Evolutionary conservation across 2,888 invertebrate species (phyloP).

Genomic region (Rhynchonema sp.): DNA sequence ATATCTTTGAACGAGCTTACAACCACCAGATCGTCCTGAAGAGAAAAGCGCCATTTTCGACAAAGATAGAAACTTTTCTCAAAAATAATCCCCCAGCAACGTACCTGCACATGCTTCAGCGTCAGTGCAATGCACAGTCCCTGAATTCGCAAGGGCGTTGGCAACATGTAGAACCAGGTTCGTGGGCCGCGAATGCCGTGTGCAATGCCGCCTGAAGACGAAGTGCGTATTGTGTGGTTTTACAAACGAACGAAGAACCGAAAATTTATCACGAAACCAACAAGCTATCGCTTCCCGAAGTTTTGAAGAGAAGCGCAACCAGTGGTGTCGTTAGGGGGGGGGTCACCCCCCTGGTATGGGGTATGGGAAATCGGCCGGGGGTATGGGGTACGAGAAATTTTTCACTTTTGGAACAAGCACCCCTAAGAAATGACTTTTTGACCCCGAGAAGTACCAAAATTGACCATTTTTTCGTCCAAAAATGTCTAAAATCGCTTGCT

Average conservation of each 20-base stretch:
- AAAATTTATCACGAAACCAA: background rate
- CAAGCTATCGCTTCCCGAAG: too few species aligned
- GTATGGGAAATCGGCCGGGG: too few species aligned
- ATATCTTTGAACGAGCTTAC: constrained; percentile 59
- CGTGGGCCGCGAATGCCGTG: constrained; percentile 81
- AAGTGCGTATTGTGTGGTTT: background rate
- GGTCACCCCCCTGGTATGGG: too few species aligned
- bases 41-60: constrained; percentile 1
- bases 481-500: too few species aligned
- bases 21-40: constrained; percentile 62
- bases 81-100: constrained; percentile 1
- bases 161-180: constrained; percentile 79
- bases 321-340: too few species aligned
- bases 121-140: constrained; percentile 61
- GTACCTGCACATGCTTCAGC: constrained; percentile 61
- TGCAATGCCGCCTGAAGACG: constrained; percentile 46
- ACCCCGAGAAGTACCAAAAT: too few species aligned
- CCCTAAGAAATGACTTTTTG: too few species aligned
- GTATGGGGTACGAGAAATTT: too few species aligned
- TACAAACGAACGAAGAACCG: background rate
- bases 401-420: too few species aligned
- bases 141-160: constrained; percentile 49
- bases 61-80: too few species aligned
- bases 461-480: too few species aligned
- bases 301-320: too few species aligned